A percentile compares a stretch with the other conserved stretches of the same genome.
These are phyloP conservation scores for Carterocephalus palaemon DNA, from an alignment of 2,888 invertebrate genomes.

Conservation along the genomic window DNA sequence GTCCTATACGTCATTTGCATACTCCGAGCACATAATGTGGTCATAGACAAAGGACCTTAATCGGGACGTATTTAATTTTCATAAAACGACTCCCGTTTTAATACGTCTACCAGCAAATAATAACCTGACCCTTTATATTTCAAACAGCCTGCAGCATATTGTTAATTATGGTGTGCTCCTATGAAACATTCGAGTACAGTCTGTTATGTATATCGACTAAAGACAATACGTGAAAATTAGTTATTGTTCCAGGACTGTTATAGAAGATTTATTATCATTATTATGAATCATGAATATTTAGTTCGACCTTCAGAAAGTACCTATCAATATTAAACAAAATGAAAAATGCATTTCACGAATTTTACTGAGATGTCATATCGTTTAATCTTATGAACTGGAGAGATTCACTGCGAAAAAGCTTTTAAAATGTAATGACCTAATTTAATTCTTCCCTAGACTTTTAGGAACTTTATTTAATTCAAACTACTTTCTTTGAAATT, in stretches of 20 bases:
- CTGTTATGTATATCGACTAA: constrained; percentile 1
- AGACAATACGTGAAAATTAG: constrained; percentile 7
- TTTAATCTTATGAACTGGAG: no score
- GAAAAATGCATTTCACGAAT: no score
- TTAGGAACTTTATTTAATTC: no score
- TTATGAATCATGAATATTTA: no score
- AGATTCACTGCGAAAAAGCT: no score
- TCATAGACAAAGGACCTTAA: constrained; percentile 70
- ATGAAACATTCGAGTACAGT: constrained; percentile 23
- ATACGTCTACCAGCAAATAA: constrained; percentile 69
- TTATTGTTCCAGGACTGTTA: background rate
- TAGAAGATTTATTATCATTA: no score
- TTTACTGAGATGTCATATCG: no score
- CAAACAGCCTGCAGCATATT: constrained; percentile 54
- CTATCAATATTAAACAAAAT: no score
- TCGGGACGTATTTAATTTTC: constrained; percentile 75
- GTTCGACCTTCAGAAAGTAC: no score
- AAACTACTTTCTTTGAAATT: no score
- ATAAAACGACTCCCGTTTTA: constrained; percentile 72
- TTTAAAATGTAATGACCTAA: no score
- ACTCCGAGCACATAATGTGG: constrained; percentile 74
- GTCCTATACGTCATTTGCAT: constrained; percentile 75
- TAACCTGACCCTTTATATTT: constrained; percentile 68
- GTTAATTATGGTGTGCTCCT: constrained; percentile 39
- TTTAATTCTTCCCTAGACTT: no score